Conservation (phyloP, 2,888 invertebrate species). For the Erpobdella octoculata region DNA sequence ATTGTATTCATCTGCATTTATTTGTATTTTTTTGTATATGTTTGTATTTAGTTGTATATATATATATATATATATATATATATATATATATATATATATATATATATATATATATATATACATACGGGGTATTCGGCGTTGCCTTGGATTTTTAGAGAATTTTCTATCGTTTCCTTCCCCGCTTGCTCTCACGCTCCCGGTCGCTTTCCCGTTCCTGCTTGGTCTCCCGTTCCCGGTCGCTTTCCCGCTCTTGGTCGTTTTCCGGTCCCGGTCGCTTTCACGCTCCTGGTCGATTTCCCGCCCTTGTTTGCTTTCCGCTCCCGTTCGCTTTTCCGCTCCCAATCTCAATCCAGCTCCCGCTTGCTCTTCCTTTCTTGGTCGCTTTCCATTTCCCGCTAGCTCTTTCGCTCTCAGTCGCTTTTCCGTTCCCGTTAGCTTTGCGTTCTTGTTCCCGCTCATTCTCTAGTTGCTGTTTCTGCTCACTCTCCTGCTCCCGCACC, state of each 20-base stretch:
- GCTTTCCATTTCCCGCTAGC: slow-evolving; percentile 32
- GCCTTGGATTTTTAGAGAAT: no score
- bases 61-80: neutral
- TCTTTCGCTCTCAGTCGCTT: no score
- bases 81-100: neutral
- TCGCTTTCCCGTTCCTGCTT: no score
- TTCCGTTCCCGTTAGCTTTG: no score
- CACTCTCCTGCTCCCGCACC: slow-evolving; percentile 22
- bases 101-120: neutral
- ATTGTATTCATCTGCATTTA: neutral
- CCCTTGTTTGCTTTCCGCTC: neutral
- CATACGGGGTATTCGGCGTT: no score
- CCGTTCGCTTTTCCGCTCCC: neutral
- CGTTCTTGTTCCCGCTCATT: no score
- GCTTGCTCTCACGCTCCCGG: no score
- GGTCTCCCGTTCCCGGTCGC: no score
- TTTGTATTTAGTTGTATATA: neutral
- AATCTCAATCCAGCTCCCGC: neutral
- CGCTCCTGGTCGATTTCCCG: neutral
- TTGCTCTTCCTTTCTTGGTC: slow-evolving; percentile 25
- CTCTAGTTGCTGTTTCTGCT: no score
- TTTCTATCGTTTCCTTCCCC: no score
- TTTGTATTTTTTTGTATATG: neutral
- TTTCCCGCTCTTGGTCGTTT: no score
- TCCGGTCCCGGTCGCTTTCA: neutral